phyloP scores from a whole-genome alignment of 2,888 invertebrate genomes.

The Leptinotarsa tumamoca region DNA sequence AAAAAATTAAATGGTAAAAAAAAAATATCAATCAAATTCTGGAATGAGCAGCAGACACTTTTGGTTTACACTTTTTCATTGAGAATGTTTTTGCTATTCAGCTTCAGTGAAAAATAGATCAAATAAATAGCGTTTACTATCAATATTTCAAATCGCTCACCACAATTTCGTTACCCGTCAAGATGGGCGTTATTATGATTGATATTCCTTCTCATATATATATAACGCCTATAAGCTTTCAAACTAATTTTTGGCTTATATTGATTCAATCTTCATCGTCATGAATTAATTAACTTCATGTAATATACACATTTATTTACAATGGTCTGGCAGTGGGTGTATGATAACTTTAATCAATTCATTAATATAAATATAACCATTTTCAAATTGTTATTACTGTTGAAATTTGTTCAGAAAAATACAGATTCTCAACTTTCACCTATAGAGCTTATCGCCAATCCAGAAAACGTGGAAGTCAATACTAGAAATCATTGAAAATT shows the following conservation, averaged over 20 bases:
- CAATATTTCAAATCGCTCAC: background rate
- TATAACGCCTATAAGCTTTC: background rate
- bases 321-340: slow-evolving; percentile 1
- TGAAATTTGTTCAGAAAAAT: background rate
- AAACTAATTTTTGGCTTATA: background rate
- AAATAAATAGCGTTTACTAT: too few relatives aligned
- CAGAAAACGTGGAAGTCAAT: too few relatives aligned
- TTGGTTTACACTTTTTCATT: too few relatives aligned
- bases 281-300: slow-evolving; percentile 4
- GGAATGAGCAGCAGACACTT: too few relatives aligned
- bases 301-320: slow-evolving; percentile 6
- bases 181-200: slow-evolving; percentile 2
- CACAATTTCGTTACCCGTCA: slow-evolving; percentile 3
- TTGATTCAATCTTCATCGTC: slow-evolving; percentile 1
- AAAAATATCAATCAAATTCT: too few relatives aligned
- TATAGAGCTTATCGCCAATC: too few relatives aligned
- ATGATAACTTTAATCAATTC: slow-evolving; percentile 4
- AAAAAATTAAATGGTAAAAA: too few relatives aligned
- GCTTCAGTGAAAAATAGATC: too few relatives aligned
- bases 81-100: too few relatives aligned
- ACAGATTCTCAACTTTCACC: background rate
- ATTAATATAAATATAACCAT: background rate
- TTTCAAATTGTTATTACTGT: background rate
- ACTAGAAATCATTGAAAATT: too few relatives aligned
- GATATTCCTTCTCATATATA: background rate